Evolutionary conservation across 2,888 invertebrate species (phyloP).

Genomic region (Diogma glabrata): DNA sequence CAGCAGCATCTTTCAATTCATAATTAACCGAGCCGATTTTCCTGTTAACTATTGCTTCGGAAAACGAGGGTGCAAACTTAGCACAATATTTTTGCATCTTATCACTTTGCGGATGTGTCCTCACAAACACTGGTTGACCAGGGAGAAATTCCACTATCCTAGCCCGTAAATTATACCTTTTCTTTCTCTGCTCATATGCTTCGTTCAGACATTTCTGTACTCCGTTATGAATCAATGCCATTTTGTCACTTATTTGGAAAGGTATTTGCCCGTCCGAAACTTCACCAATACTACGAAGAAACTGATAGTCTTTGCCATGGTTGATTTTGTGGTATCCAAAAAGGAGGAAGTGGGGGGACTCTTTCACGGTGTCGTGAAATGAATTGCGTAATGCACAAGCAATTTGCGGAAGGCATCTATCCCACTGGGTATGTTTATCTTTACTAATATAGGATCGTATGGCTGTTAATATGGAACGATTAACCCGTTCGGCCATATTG

Average conservation of each 20-base stretch:
- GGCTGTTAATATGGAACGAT: slow-evolving; percentile 23
- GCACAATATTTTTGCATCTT: background rate
- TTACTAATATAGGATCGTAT: slow-evolving; percentile 22
- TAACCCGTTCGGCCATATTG: slow-evolving; percentile 26
- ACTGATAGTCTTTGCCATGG: no score
- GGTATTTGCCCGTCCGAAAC: no score
- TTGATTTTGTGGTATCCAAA: no score
- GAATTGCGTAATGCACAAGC: no score
- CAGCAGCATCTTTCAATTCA: background rate
- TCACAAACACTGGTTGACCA: background rate
- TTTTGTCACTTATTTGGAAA: no score
- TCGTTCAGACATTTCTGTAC: background rate
- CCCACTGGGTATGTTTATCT: slow-evolving; percentile 21
- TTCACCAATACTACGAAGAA: no score
- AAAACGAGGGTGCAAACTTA: background rate
- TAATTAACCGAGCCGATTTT: background rate
- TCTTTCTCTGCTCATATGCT: background rate
- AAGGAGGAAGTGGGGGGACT: no score
- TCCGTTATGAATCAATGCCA: no score
- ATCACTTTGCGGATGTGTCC: background rate
- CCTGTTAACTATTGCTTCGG: background rate
- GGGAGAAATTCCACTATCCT: background rate
- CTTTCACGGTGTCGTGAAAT: no score
- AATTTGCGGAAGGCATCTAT: no score
- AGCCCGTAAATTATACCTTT: background rate